Percentiles rank a stretch among this genome's conserved stretches.
Conservation (phyloP, 1,140 invertebrate species). For the Conus ventricosus region DNA sequence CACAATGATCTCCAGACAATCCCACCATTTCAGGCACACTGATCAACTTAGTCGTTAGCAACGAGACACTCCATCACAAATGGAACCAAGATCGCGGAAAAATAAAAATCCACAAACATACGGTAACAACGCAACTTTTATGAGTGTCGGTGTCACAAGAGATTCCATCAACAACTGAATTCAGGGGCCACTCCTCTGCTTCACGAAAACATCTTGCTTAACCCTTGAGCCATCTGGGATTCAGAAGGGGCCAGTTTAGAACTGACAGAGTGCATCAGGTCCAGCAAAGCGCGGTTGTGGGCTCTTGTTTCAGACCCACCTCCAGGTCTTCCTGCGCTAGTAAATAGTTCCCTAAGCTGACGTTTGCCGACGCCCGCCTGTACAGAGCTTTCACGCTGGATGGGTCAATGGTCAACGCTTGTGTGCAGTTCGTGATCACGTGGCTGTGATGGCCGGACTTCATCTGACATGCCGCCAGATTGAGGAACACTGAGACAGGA, state of each 20-base stretch:
- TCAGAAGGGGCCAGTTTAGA: constrained; percentile 11
- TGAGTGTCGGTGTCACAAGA: no score
- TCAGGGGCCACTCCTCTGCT: no score
- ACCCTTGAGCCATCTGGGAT: constrained; percentile 24
- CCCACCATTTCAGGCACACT: no score
- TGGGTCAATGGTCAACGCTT: constrained; percentile 78
- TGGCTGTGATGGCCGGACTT: constrained; percentile 79
- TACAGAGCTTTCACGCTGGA: constrained; percentile 79
- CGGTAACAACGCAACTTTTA: no score
- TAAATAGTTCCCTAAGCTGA: constrained; percentile 52
- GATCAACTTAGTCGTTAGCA: no score
- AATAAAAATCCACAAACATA: no score
- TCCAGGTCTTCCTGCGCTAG: constrained; percentile 57
- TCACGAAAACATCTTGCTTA: constrained; percentile 43
- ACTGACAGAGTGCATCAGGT: constrained; percentile 34
- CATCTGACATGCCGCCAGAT: constrained; percentile 75
- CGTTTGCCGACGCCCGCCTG: constrained; percentile 62
- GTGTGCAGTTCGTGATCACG: constrained; percentile 80
- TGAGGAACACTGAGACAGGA: constrained; percentile 59
- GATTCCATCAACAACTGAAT: no score
- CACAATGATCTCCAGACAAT: no score
- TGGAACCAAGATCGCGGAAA: no score
- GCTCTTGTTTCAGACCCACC: constrained; percentile 54
- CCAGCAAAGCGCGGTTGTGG: constrained; percentile 54
- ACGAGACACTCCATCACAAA: no score